phyloP scores from a whole-genome alignment of 2,797 vertebrate genomes.

The Chelon auratus region DNA sequence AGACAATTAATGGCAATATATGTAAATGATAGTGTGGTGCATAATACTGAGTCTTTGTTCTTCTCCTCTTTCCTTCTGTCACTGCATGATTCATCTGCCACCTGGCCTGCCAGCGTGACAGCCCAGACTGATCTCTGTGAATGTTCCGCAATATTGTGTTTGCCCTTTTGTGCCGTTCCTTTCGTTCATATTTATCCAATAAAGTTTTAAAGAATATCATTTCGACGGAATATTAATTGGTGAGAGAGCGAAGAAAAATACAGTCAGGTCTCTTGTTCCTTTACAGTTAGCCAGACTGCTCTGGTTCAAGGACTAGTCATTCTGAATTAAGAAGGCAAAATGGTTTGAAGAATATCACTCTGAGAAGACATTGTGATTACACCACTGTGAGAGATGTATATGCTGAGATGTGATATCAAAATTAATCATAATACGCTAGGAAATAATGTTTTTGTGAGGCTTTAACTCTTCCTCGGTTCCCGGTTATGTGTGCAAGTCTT shows the following conservation, averaged over 20 bases:
- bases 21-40: not conserved
- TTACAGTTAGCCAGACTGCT: not conserved
- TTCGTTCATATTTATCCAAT: constrained; percentile 5
- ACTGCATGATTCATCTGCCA: constrained; percentile 1
- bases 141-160: constrained; percentile 8
- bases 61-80: not conserved
- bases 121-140: not conserved
- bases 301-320: not conserved
- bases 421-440: not conserved
- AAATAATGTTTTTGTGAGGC: not conserved
- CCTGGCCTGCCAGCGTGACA: not conserved
- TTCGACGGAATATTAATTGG: constrained; percentile 1
- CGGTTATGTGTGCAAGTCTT: constrained; percentile 12
- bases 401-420: not conserved
- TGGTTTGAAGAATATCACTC: not conserved
- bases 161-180: constrained; percentile 7
- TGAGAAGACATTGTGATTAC: not conserved
- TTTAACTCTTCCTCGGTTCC: not conserved
- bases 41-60: constrained; percentile 2
- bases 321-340: not conserved
- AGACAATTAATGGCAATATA: constrained; percentile 1
- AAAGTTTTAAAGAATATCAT: constrained; percentile 20
- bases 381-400: not conserved
- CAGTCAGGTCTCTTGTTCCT: not conserved
- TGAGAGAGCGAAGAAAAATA: not conserved